A percentile compares a stretch with the other conserved stretches of the same genome.
phyloP scores from a whole-genome alignment of 2,888 invertebrate species.

The Caenorhabditis macrosperma region DNA sequence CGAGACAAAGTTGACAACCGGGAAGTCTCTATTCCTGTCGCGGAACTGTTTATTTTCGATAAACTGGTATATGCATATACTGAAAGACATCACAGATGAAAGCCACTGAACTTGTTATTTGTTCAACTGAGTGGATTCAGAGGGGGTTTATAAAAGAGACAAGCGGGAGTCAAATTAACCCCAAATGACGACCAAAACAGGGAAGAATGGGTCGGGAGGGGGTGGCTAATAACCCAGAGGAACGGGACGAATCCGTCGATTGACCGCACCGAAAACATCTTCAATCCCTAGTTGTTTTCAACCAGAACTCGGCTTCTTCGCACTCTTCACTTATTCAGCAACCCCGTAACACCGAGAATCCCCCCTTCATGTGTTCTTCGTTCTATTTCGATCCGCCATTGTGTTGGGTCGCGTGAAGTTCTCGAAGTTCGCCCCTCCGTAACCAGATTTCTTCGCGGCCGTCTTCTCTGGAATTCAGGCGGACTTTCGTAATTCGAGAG shows the following conservation, averaged over 20 bases:
- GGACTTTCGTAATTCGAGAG: conserved; percentile 4
- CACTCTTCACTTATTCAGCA: too few relatives aligned
- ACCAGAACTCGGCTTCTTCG: too few relatives aligned
- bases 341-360: too few relatives aligned
- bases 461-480: conserved; percentile 9
- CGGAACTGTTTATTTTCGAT: too few relatives aligned
- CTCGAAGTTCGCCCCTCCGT: not conserved
- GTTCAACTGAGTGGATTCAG: not conserved
- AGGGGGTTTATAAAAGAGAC: not conserved
- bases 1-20: too few relatives aligned
- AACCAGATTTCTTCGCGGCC: not conserved
- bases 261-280: too few relatives aligned
- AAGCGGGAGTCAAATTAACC: conserved; percentile 37
- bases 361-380: too few relatives aligned
- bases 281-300: too few relatives aligned
- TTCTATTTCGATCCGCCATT: too few relatives aligned
- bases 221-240: not conserved
- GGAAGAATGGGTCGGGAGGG: not conserved
- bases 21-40: too few relatives aligned
- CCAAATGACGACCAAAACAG: conserved; percentile 11
- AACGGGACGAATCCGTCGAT: not conserved
- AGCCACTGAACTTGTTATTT: conserved; percentile 32
- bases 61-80: not conserved
- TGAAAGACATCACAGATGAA: conserved; percentile 1
- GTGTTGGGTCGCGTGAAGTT: too few relatives aligned